phyloP scores from a whole-genome alignment of 2,888 invertebrate species.

The Dicycla oo region DNA sequence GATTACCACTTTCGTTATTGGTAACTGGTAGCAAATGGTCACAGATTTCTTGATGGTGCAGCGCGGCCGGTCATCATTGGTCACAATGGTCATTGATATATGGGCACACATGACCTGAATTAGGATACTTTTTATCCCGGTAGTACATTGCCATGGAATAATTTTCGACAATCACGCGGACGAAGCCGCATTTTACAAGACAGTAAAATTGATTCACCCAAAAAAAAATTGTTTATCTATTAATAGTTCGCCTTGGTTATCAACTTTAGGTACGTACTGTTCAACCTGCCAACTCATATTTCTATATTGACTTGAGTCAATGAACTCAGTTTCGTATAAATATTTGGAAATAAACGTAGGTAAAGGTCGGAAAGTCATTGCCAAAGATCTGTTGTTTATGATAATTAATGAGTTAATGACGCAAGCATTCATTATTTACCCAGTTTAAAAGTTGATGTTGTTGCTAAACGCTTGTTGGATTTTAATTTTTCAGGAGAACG shows the following conservation, averaged over 20 bases:
- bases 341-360: constrained; percentile 15
- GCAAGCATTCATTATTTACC: constrained; percentile 13
- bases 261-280: background rate
- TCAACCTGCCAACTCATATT: constrained; percentile 9
- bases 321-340: constrained; percentile 11
- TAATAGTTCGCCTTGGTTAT: background rate
- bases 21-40: background rate
- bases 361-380: constrained; percentile 43
- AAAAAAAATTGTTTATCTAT: background rate
- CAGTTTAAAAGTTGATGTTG: background rate
- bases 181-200: background rate
- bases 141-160: background rate
- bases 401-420: constrained; percentile 36
- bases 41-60: background rate
- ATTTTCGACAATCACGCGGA: too few species aligned
- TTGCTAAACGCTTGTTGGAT: background rate
- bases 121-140: too few species aligned
- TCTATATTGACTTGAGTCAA: constrained; percentile 3
- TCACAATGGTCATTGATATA: too few species aligned
- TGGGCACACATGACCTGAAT: too few species aligned
- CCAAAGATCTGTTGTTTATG: constrained; percentile 29
- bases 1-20: background rate
- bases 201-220: background rate
- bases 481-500: too few species aligned
- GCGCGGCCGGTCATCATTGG: background rate